Evolutionary conservation across 2,797 vertebrate genomes (phyloP).

Genomic region (Poeciliopsis paucimaculata): DNA sequence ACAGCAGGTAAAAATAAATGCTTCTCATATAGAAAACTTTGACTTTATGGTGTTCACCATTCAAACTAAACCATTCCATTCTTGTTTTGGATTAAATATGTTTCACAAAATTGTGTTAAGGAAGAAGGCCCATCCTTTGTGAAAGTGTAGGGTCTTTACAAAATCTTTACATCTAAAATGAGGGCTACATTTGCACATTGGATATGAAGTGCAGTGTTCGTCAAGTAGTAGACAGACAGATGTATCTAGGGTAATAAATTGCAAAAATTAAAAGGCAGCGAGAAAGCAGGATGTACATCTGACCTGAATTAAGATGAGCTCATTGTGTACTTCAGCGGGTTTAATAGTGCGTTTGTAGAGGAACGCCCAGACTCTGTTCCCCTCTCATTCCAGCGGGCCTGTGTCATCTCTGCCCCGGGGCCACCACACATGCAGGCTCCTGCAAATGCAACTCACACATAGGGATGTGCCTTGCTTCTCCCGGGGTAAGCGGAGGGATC

Average conservation of each 20-base stretch:
- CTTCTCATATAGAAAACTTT: background rate
- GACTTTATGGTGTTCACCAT: conserved; percentile 22
- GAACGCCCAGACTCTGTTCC: conserved; percentile 87
- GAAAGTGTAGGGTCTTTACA: conserved; percentile 30
- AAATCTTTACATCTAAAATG: conserved; percentile 29
- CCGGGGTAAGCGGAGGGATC: conserved; percentile 62
- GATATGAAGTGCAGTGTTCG: background rate
- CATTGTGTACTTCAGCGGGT: conserved; percentile 87
- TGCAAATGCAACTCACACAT: conserved; percentile 75
- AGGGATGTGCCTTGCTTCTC: conserved; percentile 69
- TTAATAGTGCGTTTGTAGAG: conserved; percentile 87
- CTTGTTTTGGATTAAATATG: conserved; percentile 66
- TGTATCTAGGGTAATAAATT: conserved; percentile 44
- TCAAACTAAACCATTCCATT: conserved; percentile 63
- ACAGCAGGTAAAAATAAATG: conserved; percentile 11
- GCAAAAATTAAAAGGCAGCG: conserved; percentile 44
- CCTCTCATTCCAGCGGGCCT: conserved; percentile 86
- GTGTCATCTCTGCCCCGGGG: conserved; percentile 86
- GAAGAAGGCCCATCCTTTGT: conserved; percentile 40
- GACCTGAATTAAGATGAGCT: conserved; percentile 90
- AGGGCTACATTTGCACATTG: background rate
- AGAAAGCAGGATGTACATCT: conserved; percentile 85
- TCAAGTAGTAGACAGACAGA: conserved; percentile 21
- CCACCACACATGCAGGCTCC: conserved; percentile 81
- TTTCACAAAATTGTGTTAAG: conserved; percentile 46